phyloP scores from a whole-genome alignment of 2,797 vertebrate species.

The Darevskia mixta region DNA sequence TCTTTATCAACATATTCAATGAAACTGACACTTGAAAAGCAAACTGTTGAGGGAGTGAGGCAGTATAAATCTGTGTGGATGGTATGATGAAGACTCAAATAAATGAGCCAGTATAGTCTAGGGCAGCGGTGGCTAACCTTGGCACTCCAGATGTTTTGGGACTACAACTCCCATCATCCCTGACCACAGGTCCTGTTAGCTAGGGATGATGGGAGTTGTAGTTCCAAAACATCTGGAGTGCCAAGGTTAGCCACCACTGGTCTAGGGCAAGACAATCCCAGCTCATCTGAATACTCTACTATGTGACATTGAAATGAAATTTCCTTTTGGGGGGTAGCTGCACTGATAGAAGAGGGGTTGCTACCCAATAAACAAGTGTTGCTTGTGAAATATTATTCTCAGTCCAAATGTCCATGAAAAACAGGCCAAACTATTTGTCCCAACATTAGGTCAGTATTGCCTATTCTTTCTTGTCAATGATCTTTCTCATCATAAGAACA shows the following conservation, averaged over 20 bases:
- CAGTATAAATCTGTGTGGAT: not conserved
- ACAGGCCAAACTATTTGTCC: not conserved
- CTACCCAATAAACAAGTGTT: not conserved
- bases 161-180: no score
- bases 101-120: not conserved
- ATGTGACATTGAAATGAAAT: not conserved
- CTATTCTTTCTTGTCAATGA: not conserved
- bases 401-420: not conserved
- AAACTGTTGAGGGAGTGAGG: not conserved
- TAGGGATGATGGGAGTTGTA: no score
- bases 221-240: no score
- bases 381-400: not conserved
- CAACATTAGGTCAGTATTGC: not conserved
- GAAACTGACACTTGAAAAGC: conserved; percentile 7
- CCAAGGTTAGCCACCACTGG: no score
- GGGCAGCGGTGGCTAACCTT: no score
- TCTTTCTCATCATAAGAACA: not conserved
- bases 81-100: not conserved
- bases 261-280: not conserved
- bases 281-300: not conserved
- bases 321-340: not conserved
- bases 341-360: not conserved
- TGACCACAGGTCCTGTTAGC: no score
- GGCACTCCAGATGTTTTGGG: no score
- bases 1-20: conserved; percentile 32